Evolutionary conservation across 2,888 invertebrate species (phyloP), one percentile per base, ranked within the genome.

Genomic region (Parnassius apollo): DNA sequence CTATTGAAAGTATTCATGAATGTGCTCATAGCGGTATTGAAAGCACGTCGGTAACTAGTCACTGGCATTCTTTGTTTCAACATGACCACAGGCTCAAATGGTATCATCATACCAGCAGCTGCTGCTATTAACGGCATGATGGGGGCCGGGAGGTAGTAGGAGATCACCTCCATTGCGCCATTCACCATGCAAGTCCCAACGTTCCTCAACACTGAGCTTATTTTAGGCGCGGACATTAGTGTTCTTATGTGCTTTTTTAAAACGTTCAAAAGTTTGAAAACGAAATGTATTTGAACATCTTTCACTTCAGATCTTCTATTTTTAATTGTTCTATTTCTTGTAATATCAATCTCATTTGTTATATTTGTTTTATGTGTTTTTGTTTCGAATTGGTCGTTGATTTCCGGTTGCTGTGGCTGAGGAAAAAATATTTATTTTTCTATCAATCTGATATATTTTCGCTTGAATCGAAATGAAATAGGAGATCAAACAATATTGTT

Each of bases 81-180:
- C 74, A 82, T 80, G 0, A 90, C 85, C 0, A 91, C 81, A 45
- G 91, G 91, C 61, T 91, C 91, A 64, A 89, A 91, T 0, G 91
- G 91, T 66, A 91, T 88, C 0, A 90, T 57, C 72, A 86, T 78
- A 0, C 90, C 89, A 0, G 91, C 91, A 7, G 82, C 85, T 10
- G 88, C 79, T 0, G 91, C 88, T 71, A 91, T 78, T 0, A 91
- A 66, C 0, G 91, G 91, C 64, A 91, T 87, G 1, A 90, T 68
- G 0, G 91, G 87, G 0, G 90, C 82, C 35, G 91, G 91, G 0
- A 89, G 72, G 62, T 84, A 91, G 54, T 78, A 80, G 0, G 88
- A 77, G 9, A 91, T 68, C 0, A 91, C 67, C 50, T 91, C 91
- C 85, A 91, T 85, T 0, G 80, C 83, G 1, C 91, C 91, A 45